Evolutionary conservation across 2,113 vertebrate genomes (phyloP).

Genomic region (Pimephales promelas): DNA sequence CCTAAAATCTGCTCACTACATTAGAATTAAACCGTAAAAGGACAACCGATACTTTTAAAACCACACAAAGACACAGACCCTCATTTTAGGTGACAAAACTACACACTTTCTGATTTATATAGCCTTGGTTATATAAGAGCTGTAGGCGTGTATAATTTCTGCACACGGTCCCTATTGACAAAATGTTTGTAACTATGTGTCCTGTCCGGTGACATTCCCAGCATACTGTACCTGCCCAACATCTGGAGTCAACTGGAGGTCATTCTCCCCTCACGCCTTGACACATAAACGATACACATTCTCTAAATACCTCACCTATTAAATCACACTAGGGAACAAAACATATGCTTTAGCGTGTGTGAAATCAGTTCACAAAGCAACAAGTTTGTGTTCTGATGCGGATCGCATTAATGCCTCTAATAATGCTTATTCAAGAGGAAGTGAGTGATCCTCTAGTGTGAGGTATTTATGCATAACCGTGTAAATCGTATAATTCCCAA

Average conservation of each 20-base stretch:
- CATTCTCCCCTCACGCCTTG: constrained; percentile 23
- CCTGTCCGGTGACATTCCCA: constrained; percentile 56
- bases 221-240: constrained; percentile 52
- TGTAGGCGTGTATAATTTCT: constrained; percentile 49
- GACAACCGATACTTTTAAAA: neutral
- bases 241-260: constrained; percentile 62
- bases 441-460: neutral
- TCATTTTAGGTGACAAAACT: neutral
- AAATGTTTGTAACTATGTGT: constrained; percentile 47
- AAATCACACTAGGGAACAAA: neutral
- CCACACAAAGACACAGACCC: neutral
- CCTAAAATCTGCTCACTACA: neutral
- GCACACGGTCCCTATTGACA: neutral
- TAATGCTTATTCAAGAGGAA: neutral
- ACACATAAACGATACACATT: constrained; percentile 4
- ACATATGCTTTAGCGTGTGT: neutral
- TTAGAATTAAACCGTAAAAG: neutral
- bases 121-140: neutral
- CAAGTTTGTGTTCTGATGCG: neutral
- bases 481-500: constrained; percentile 68
- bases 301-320: constrained; percentile 36
- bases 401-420: neutral
- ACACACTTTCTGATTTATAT: neutral
- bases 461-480: constrained; percentile 8
- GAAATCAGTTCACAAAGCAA: neutral